Base-by-base conservation (phyloP, 64 coral and sea anemone species). In the Montipora capricornis region DNA sequence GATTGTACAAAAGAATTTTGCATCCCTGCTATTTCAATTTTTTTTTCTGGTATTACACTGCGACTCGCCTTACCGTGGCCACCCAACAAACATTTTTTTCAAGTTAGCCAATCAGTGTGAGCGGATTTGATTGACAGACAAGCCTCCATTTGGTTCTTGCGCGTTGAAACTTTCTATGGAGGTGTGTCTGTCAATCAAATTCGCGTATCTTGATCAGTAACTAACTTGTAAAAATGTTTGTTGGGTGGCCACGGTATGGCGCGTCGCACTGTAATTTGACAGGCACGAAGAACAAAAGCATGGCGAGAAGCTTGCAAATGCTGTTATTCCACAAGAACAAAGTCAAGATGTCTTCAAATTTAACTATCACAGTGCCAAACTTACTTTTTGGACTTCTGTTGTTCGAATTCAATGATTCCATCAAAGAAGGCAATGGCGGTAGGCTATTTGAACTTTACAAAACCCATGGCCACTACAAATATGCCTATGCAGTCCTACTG, bases 361-460 rank as follows among this genome's bases (percentile, higher is more conserved):
- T 47, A 87, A 87, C n/a, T 87, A 87, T 51, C 84, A 87, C 29
- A 51, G 68, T 70, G 84, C 84, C 47, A 87, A 87, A 15, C 58
- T 87, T 14, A 84, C 87, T 29, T 1, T 86, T 92, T 62, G 81
- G 90, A 17, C 46, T 92, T 1, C 8, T 86, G 7, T 50, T 92
- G 12, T 62, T 92, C 6, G 81, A 85, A 48, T 92, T 84, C 44
- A 57, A 74, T 45, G 91, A 92, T 86, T 59, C 89, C 46, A 66
- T 91, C 17, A 81, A 73, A 64, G 89, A 81, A 74, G 89, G 89
- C 15, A 78, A 91, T 82, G 78, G 78, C 5, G 78, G 81, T 20
- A 68, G 89, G 62, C 61, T 91, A 4, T 49, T 80, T 20, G 57
- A 91, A 10, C 8, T 91, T 8, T 91, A 91, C 78, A 46, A 92